Conservation (phyloP, 2,888 invertebrate genomes). For the Sinhomidia bicolor region DNA sequence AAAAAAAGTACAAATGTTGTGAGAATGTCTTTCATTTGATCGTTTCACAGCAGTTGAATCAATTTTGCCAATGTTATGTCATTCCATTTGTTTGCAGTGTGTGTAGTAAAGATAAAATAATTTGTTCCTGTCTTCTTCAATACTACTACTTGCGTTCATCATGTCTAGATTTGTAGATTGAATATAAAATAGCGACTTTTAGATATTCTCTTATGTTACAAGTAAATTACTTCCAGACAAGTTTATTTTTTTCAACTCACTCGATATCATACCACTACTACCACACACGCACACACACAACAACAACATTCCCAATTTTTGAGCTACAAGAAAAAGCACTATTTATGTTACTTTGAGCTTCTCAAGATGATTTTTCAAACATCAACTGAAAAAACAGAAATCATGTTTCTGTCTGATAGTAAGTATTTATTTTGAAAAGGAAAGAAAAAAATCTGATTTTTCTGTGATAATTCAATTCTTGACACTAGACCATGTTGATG, state of each 20-base stretch:
- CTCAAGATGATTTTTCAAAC: conserved; percentile 14
- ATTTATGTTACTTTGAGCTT: neutral
- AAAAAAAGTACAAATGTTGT: neutral
- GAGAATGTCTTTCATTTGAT: neutral
- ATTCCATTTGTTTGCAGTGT: neutral
- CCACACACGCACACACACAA: neutral
- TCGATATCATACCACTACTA: neutral
- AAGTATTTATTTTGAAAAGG: conserved; percentile 25
- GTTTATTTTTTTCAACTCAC: no score
- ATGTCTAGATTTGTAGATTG: neutral
- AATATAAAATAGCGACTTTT: neutral
- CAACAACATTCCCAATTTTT: neutral
- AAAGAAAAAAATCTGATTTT: conserved; percentile 28
- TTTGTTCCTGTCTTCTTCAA: neutral
- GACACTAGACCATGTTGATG: conserved; percentile 10
- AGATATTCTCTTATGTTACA: neutral
- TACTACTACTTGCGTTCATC: neutral
- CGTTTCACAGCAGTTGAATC: neutral
- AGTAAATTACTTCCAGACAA: neutral
- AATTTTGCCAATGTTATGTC: neutral
- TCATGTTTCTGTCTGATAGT: conserved; percentile 42
- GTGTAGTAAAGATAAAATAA: neutral
- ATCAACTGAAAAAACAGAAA: conserved; percentile 38
- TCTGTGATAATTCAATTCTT: conserved; percentile 32
- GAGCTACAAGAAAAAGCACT: conserved; percentile 3